phyloP scores from a whole-genome alignment of 2,888 invertebrate species.

The Schizotus pectinicornis region DNA sequence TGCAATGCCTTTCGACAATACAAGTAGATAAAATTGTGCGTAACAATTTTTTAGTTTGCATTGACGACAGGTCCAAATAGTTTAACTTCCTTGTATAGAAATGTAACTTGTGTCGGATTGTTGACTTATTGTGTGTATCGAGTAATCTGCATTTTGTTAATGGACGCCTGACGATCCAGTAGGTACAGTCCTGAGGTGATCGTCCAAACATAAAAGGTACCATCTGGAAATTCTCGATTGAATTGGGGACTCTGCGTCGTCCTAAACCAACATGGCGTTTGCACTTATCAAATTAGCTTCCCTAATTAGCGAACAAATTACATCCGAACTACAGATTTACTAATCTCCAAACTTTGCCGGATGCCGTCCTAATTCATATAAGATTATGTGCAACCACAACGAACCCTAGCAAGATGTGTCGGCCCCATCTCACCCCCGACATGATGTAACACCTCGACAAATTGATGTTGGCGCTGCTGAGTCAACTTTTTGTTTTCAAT shows the following conservation, averaged over 20 bases:
- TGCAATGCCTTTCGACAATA: no score
- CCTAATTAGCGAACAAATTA: constrained; percentile 54
- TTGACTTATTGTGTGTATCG: no score
- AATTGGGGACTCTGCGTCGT: constrained; percentile 23
- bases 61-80: no score
- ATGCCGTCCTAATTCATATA: constrained; percentile 42
- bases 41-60: no score
- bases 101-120: no score
- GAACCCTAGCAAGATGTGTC: constrained; percentile 19
- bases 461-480: constrained; percentile 8
- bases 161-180: constrained; percentile 3
- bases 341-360: constrained; percentile 46
- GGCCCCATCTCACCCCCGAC: constrained; percentile 13
- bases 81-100: no score
- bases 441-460: constrained; percentile 10
- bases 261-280: constrained; percentile 50
- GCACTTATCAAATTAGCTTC: constrained; percentile 52
- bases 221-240: constrained; percentile 16
- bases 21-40: no score
- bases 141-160: neutral
- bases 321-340: constrained; percentile 48
- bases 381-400: constrained; percentile 39
- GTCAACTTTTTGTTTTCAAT: no score
- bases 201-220: constrained; percentile 12
- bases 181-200: constrained; percentile 12